Evolutionary conservation across 1,140 invertebrate species (phyloP).

Genomic region (Triops cancriformis): DNA sequence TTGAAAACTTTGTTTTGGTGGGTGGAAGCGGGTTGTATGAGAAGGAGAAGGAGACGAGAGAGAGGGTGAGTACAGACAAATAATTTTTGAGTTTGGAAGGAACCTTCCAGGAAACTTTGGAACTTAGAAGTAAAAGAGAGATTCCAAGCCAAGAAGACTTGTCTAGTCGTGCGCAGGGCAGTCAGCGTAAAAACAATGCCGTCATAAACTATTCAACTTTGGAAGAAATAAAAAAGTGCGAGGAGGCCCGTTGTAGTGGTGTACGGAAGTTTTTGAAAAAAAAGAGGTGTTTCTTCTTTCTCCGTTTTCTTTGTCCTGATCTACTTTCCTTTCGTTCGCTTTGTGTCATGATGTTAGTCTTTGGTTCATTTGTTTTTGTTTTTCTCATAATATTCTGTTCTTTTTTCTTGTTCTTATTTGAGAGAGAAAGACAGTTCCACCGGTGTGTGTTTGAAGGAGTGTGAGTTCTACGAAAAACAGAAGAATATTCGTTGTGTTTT

Average conservation of each 20-base stretch:
- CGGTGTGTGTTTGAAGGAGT: neutral
- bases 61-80: neutral
- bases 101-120: neutral
- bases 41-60: neutral
- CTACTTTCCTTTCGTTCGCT: too few species aligned
- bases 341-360: too few species aligned
- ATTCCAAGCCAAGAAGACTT: constrained; percentile 10
- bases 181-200: neutral
- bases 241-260: neutral
- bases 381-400: too few species aligned
- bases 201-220: neutral
- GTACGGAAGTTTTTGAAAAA: neutral
- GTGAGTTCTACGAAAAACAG: neutral
- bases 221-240: neutral
- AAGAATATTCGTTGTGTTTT: neutral
- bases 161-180: constrained; percentile 8
- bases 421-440: neutral
- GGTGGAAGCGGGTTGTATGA: neutral
- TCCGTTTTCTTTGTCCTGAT: too few species aligned
- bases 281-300: neutral
- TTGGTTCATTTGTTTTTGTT: too few species aligned
- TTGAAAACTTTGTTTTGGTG: neutral
- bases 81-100: neutral
- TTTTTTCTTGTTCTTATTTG: neutral
- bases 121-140: neutral